These are phyloP conservation scores for Mesembrinibis cayennensis DNA, from an alignment of 2,113 vertebrate species.

Conservation along the genomic window DNA sequence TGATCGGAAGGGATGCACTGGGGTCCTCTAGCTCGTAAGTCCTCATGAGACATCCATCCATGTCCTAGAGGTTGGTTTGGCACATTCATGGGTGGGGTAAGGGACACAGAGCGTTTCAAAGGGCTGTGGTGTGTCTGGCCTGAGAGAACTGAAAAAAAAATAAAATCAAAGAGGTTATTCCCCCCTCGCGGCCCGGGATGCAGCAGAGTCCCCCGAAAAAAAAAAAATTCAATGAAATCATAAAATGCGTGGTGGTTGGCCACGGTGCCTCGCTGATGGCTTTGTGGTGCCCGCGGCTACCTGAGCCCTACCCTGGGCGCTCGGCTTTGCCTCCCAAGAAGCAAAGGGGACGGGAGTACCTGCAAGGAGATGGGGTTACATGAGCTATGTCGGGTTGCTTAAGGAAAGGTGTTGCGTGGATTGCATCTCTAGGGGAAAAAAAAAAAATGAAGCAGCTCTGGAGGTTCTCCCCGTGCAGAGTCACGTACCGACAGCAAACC, in stretches of 20 bases:
- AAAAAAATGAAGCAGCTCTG: neutral
- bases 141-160: slow-evolving; percentile 86
- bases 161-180: slow-evolving; percentile 79
- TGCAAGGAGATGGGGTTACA: neutral
- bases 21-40: slow-evolving; percentile 89
- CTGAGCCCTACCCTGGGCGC: neutral
- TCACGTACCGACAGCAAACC: rapidly evolving
- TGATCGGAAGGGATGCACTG: slow-evolving; percentile 90
- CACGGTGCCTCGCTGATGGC: neutral
- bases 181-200: slow-evolving; percentile 67
- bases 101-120: slow-evolving; percentile 98
- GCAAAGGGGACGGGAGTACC: neutral
- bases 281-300: neutral
- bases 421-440: neutral
- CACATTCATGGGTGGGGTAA: slow-evolving; percentile 97
- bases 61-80: slow-evolving; percentile 94
- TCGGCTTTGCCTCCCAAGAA: neutral
- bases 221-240: neutral
- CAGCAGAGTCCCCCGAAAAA: slow-evolving; percentile 57
- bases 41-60: slow-evolving; percentile 99
- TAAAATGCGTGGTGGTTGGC: neutral
- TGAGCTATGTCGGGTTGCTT: rapidly evolving
- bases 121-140: slow-evolving; percentile 95
- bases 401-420: rapidly evolving
- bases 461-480: neutral